phyloP scores from a whole-genome alignment of 2,113 vertebrate species.

The Cyrtonyx montezumae region DNA sequence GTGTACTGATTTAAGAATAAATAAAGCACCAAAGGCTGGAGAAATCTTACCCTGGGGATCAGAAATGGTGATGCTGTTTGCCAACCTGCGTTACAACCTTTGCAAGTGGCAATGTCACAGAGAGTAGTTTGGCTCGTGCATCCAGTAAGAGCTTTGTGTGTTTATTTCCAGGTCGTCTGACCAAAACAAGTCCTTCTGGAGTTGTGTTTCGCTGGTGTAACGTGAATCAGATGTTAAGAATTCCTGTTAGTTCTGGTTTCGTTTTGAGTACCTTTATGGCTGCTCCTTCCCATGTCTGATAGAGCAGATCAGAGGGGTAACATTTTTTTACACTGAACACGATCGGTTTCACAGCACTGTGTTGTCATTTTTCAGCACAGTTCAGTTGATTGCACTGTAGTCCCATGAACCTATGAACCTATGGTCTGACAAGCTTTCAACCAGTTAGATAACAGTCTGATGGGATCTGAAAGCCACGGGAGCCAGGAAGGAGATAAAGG shows the following conservation, averaged over 20 bases:
- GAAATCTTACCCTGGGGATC: neutral
- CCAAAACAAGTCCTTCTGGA: neutral
- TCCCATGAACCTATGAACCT: no score
- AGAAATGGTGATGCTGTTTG: neutral
- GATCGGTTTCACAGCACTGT: neutral
- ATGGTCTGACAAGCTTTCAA: constrained; percentile 1
- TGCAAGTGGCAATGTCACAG: neutral
- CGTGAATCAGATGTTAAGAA: neutral
- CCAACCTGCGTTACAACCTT: neutral
- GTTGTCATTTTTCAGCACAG: neutral
- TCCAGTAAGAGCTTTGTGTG: neutral
- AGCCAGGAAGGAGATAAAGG: neutral
- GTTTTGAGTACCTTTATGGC: neutral
- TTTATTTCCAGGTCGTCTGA: neutral
- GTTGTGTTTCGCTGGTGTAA: neutral
- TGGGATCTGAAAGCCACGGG: constrained; percentile 23
- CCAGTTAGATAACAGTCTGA: neutral
- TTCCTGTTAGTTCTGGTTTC: neutral
- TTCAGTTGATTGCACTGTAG: neutral
- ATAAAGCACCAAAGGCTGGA: neutral
- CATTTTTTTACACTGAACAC: neutral
- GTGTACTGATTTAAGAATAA: neutral
- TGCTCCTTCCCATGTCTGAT: neutral
- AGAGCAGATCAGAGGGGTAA: neutral
- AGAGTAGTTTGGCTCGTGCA: neutral